Base-by-base conservation (phyloP, 2,113 vertebrate species). In the Tauraco erythrolophus region DNA sequence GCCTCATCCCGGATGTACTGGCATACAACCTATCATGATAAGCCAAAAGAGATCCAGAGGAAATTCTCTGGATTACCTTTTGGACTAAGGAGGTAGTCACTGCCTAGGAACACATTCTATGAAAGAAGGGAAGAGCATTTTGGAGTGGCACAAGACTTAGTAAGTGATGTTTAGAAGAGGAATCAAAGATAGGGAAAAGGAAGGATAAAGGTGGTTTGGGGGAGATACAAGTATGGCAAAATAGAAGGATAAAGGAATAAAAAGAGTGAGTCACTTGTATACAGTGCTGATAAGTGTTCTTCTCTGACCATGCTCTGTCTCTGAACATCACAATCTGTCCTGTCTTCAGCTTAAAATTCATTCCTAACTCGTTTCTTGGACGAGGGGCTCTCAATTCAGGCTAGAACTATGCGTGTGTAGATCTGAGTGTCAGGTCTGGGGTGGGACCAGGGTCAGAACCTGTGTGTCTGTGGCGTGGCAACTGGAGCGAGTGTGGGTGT, bases 401-500 rank as follows among this genome's bases (percentile, higher is more conserved):
- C 11, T 77, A 24, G 35, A 70, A 10, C 8, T 30, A 1, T 11
- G 3, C 50, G 8, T n/a, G 24, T 81, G 45, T 60, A 30, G 0
- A n/a, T 50, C 6, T 10, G 23, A 77, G 19, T 31, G 21, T 60
- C 71, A 71, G 45, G 19, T 9, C 37, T 71, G 24, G 33, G 11
- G 19, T 30, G 19, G 27, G 45, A 88, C 23, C 19, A 65, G 28
- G 8, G 11, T 50, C 43, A 64, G 39, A 76, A 13, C 19, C 37
- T 4, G 0, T 18, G 8, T 48, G n/a, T 27, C 24, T 46, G 11
- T 25, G 27, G 35, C 37, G 35, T 16, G 51, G 19, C 43, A 76
- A 39, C 43, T 39, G 57, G 43, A 62, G 24, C 0, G 0, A 74
- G 27, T 33, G 11, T 1, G 1, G 9, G 23, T 24, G 21, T 45